phyloP scores from a whole-genome alignment of 2,888 invertebrate genomes.

The Apeira syringaria region DNA sequence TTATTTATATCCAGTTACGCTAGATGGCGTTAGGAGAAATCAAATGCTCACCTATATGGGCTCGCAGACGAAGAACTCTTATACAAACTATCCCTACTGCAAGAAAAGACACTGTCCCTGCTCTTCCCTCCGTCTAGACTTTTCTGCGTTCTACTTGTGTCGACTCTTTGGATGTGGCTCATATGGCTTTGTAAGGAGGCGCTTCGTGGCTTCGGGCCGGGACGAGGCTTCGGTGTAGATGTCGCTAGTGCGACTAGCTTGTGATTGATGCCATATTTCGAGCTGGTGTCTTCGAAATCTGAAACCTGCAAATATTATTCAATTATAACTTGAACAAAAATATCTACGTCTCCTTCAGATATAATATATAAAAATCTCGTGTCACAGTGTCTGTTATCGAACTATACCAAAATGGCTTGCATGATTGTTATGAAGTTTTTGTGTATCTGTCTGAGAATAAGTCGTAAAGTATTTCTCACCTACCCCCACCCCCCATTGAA shows the following conservation, averaged over 20 bases:
- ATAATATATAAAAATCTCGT: too few relatives aligned
- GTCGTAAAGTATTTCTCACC: too few relatives aligned
- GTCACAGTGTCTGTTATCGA: too few relatives aligned
- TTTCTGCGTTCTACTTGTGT: slow-evolving; percentile 14
- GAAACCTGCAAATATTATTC: slow-evolving; percentile 65
- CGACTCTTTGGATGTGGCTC: slow-evolving; percentile 16
- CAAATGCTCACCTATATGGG: slow-evolving; percentile 37
- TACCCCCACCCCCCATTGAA: too few relatives aligned
- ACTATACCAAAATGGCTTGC: too few relatives aligned
- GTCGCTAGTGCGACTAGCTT: slow-evolving; percentile 52
- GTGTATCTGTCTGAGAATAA: too few relatives aligned
- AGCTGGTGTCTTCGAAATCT: slow-evolving; percentile 66
- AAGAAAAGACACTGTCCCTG: slow-evolving; percentile 41
- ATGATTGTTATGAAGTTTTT: too few relatives aligned
- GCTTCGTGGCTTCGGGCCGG: slow-evolving; percentile 46
- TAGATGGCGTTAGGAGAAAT: not conserved
- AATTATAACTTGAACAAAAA: too few relatives aligned
- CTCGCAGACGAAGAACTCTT: slow-evolving; percentile 51
- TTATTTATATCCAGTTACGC: too few relatives aligned
- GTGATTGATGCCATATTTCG: slow-evolving; percentile 54
- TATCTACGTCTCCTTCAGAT: too few relatives aligned
- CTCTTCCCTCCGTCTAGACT: slow-evolving; percentile 23
- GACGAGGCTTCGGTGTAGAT: slow-evolving; percentile 54
- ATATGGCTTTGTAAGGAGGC: slow-evolving; percentile 43
- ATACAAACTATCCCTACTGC: slow-evolving; percentile 48